Conservation (phyloP, 2,797 vertebrate species). For the Rhabdophis nuchalis region DNA sequence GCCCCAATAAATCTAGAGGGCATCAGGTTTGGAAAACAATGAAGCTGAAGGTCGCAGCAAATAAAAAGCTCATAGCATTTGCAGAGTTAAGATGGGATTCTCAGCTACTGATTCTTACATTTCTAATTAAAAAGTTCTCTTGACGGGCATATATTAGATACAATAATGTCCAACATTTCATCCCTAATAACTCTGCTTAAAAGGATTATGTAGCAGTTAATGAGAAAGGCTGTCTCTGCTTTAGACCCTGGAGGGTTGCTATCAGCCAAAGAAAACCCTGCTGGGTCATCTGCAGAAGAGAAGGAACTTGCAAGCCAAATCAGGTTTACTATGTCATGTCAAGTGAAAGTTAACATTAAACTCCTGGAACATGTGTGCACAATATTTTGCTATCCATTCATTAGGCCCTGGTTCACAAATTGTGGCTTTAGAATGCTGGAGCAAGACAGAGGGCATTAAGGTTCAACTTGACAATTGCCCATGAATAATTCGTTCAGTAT, state of each 20-base stretch:
- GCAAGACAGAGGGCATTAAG: background rate
- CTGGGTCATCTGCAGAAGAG: background rate
- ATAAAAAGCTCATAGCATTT: background rate
- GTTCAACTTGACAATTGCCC: background rate
- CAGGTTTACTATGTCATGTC: background rate
- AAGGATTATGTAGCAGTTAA: background rate
- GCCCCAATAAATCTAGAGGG: background rate
- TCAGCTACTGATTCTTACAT: background rate
- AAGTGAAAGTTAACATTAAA: background rate
- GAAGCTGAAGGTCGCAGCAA: background rate
- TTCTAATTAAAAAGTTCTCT: background rate
- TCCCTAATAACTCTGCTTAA: background rate
- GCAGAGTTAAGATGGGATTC: background rate
- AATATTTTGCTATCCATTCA: background rate
- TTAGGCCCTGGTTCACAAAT: background rate
- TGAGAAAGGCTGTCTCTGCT: background rate
- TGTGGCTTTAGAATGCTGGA: background rate
- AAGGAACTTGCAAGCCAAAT: background rate
- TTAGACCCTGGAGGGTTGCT: background rate
- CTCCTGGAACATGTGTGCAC: background rate
- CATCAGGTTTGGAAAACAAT: background rate
- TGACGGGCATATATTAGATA: background rate
- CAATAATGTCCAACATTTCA: background rate
- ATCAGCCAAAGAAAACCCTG: background rate
- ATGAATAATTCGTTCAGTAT: background rate